Conservation (phyloP, 1,140 invertebrate genomes). For the Elysia chlorotica region DNA sequence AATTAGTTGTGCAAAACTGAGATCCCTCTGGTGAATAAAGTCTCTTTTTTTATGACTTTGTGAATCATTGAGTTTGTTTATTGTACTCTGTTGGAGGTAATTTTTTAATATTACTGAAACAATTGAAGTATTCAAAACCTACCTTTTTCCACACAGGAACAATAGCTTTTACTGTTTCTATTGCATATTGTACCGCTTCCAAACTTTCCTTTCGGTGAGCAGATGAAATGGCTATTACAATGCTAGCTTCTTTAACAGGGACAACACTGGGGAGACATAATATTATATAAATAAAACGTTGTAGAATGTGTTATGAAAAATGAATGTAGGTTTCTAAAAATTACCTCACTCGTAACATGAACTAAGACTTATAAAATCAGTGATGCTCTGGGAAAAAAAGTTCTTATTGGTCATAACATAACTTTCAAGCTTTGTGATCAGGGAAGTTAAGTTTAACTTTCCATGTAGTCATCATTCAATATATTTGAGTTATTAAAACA, state of each 20-base stretch:
- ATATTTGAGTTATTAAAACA: neutral
- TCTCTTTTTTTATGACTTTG: too few relatives aligned
- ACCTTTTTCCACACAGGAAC: conserved; percentile 97
- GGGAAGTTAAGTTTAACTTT: neutral
- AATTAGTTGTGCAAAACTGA: too few relatives aligned
- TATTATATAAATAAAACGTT: too few relatives aligned
- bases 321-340: neutral
- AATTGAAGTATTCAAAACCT: too few relatives aligned
- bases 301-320: too few relatives aligned
- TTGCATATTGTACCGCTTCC: conserved; percentile 80
- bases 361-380: neutral
- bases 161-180: conserved; percentile 82
- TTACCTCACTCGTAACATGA: neutral
- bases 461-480: neutral
- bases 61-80: too few relatives aligned
- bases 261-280: conserved; percentile 71
- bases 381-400: too few relatives aligned
- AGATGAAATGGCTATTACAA: conserved; percentile 88
- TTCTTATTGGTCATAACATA: too few relatives aligned
- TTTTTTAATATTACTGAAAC: too few relatives aligned
- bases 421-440: neutral
- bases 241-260: conserved; percentile 85
- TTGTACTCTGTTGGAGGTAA: too few relatives aligned
- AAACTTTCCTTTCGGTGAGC: conserved; percentile 83
- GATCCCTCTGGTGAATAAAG: too few relatives aligned